These are phyloP conservation scores for Alosa sapidissima DNA, from an alignment of 2,797 vertebrate genomes.

Conservation along the genomic window DNA sequence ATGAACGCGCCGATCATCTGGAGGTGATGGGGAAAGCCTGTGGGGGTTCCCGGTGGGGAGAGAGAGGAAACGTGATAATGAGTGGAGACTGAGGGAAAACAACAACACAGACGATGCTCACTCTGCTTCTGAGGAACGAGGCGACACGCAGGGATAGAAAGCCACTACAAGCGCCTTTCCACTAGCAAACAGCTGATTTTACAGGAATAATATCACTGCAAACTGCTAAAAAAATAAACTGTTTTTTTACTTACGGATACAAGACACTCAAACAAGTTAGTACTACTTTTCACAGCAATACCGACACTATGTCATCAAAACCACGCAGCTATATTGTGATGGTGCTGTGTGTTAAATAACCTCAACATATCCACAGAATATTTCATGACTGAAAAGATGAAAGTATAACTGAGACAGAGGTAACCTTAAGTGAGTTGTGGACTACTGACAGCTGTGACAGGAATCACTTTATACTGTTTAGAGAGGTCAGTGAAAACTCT, in stretches of 20 bases:
- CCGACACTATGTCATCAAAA: neutral
- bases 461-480: constrained; percentile 9
- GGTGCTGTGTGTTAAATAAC: neutral
- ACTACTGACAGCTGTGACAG: constrained; percentile 18
- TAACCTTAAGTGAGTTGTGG: neutral
- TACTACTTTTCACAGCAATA: neutral
- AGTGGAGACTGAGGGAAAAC: neutral
- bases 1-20: neutral
- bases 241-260: neutral
- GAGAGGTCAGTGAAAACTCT: neutral
- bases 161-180: neutral
- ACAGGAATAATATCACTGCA: neutral
- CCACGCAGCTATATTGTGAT: neutral
- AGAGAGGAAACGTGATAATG: neutral
- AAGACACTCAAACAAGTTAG: neutral
- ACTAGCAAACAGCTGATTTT: neutral
- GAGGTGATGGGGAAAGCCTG: constrained; percentile 13
- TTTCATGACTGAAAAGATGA: neutral
- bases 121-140: neutral
- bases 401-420: neutral
- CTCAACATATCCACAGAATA: neutral
- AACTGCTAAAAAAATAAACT: neutral
- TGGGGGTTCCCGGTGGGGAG: neutral
- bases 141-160: neutral
- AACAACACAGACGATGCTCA: neutral